A percentile compares a stretch with the other conserved stretches of the same genome.
Conservation (phyloP, 1,140 invertebrate species). For the Lethocerus indicus region DNA sequence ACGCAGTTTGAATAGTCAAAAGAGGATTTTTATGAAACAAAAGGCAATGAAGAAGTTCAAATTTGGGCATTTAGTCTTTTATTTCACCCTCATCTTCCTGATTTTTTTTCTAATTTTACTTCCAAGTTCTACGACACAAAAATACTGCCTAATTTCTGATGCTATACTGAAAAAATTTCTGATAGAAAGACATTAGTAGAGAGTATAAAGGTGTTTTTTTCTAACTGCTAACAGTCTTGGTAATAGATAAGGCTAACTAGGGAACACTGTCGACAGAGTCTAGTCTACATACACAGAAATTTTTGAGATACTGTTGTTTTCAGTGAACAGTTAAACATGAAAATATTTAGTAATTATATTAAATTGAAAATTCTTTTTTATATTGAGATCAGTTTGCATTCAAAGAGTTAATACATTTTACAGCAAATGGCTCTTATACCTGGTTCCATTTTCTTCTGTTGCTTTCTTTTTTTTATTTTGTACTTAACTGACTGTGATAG, state of each 20-base stretch:
- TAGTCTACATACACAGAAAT: slow-evolving; percentile 7
- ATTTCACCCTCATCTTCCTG: background rate
- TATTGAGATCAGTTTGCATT: background rate
- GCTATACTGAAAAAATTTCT: background rate
- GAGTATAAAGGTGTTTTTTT: slow-evolving; percentile 9
- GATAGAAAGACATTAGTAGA: slow-evolving; percentile 14
- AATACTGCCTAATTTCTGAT: background rate
- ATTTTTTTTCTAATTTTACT: no score
- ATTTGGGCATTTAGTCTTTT: background rate
- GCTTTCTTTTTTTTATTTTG: no score
- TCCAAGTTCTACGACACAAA: background rate
- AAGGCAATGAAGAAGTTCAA: background rate
- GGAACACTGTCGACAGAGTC: slow-evolving; percentile 12
- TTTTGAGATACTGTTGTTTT: background rate
- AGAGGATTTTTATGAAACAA: no score
- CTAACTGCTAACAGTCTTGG: slow-evolving; percentile 14
- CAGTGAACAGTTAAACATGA: background rate
- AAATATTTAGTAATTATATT: background rate
- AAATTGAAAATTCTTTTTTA: background rate
- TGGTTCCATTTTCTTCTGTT: no score
- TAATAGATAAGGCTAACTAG: slow-evolving; percentile 13
- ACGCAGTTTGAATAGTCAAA: no score
- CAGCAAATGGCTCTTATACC: no score
- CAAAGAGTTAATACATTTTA: background rate
- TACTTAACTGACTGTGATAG: no score